Percentiles rank a stretch among this genome's conserved stretches.
These are phyloP conservation scores for Orius laevigatus DNA, from an alignment of 1,140 invertebrate genomes.

Conservation along the genomic window DNA sequence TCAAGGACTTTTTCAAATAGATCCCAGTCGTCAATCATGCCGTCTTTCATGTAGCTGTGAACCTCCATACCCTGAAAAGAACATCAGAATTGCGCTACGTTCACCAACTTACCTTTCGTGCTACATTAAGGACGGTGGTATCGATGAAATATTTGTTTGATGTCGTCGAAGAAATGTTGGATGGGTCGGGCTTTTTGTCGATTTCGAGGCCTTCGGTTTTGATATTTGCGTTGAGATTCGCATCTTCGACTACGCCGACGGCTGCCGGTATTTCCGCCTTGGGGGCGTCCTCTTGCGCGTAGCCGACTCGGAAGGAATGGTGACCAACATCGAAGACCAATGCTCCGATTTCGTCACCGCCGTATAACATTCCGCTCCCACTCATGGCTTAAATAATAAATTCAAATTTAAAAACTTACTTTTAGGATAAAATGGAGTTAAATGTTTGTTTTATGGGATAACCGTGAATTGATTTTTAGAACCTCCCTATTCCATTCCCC, in stretches of 20 bases:
- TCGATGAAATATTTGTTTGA: slow-evolving; percentile 58
- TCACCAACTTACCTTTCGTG: slow-evolving; percentile 38
- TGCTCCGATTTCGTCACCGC: slow-evolving; percentile 93
- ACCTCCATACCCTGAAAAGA: slow-evolving; percentile 42
- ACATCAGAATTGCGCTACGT: neutral
- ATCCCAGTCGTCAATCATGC: slow-evolving; percentile 85
- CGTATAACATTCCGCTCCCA: slow-evolving; percentile 53
- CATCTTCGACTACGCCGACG: slow-evolving; percentile 49
- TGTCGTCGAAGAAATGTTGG: slow-evolving; percentile 28
- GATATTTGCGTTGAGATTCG: slow-evolving; percentile 27
- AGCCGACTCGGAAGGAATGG: slow-evolving; percentile 69
- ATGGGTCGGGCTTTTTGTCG: slow-evolving; percentile 33
- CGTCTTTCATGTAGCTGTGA: slow-evolving; percentile 64
- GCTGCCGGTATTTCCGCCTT: slow-evolving; percentile 66
- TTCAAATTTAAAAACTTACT: too few relatives aligned
- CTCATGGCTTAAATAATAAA: slow-evolving; percentile 16
- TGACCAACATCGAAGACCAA: slow-evolving; percentile 93
- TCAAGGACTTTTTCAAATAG: slow-evolving; percentile 73
- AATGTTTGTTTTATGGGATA: too few relatives aligned
- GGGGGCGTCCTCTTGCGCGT: slow-evolving; percentile 78
- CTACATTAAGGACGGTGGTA: slow-evolving; percentile 68
- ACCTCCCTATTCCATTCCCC: too few relatives aligned
- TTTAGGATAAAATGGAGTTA: too few relatives aligned
- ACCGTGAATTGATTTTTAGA: too few relatives aligned
- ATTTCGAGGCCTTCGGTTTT: slow-evolving; percentile 44